Base-by-base conservation (phyloP, 35 echinoderm and acorn worm genomes). In the Apostichopus parvimensis region DNA sequence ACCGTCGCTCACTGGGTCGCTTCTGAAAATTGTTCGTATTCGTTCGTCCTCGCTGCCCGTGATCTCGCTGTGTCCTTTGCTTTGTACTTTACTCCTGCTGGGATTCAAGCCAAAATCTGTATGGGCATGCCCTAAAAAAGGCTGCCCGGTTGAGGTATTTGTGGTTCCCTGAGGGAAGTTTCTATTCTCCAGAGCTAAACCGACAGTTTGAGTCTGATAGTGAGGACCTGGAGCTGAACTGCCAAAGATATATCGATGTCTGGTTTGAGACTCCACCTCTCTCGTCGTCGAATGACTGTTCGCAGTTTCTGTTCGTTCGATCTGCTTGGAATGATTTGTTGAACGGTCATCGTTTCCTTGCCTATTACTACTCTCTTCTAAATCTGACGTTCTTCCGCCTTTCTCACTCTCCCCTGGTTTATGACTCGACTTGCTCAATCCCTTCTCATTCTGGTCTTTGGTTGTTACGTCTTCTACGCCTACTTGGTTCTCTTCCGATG, bases 91-190 rank as follows among this genome's bases (percentile, higher is more conserved):
- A 72, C 62, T 88, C 22, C 60, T 4, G n/a, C 23, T 88, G 57
- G 86, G 86, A 66, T 88, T 73, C 61, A 88, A 54, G 62, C 86
- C 86, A 88, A 88, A 88, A 73, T 88, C 86, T 88, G 86, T 88
- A 64, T 88, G 86, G 86, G 86, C 58, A 88, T 88, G 86, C 86
- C 86, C 86, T 88, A 88, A 88, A 88, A 88, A 88, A 88, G 86
- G 86, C 86, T 88, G 60, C 22, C 61, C 60, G 18, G 86, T 53
- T 88, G 86, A 88, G 68, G 86, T 72, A 73, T 88, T 88, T 73
- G 24, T 88, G 45, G 86, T 52, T 88, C 86, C 86, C 52, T 88
- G 86, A 88, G 86, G 86, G 34, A 88, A 88, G 15, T 88, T 88
- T 12, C 86, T 60, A 52, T 88, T 88, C 24, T 88, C 86, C 25